Conservation (phyloP, 1,140 invertebrate genomes). For the Trigoniulus corallinus region DNA sequence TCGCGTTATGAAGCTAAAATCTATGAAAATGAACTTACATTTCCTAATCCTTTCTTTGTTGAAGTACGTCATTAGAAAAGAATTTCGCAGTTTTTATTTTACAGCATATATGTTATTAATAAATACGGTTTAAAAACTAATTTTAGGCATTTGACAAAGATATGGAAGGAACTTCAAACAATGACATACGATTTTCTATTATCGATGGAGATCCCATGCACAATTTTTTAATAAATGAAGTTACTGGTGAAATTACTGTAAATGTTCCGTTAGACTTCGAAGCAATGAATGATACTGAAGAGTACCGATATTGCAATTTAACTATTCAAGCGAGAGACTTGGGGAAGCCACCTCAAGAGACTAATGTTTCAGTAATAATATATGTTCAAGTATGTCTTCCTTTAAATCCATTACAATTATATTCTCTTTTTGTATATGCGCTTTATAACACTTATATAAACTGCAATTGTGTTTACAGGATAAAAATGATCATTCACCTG, state of each 20-base stretch:
- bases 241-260: conserved; percentile 50
- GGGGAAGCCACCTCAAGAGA: conserved; percentile 53
- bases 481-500: conserved; percentile 67
- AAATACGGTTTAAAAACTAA: not conserved
- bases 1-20: conserved; percentile 66
- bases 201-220: conserved; percentile 45
- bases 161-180: conserved; percentile 57
- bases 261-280: conserved; percentile 61
- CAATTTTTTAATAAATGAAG: conserved; percentile 66
- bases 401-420: not conserved
- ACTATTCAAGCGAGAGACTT: conserved; percentile 60
- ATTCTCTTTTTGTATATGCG: not conserved
- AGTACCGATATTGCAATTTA: conserved; percentile 50
- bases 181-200: conserved; percentile 63
- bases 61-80: conserved; percentile 39
- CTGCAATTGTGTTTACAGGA: no score
- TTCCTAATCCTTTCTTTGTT: conserved; percentile 54
- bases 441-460: not conserved
- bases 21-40: conserved; percentile 58
- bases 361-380: conserved; percentile 53
- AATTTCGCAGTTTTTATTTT: not conserved
- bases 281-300: conserved; percentile 32
- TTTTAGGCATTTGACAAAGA: conserved; percentile 18
- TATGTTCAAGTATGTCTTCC: conserved; percentile 37
- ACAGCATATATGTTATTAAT: not conserved